phyloP scores from a whole-genome alignment of 1,140 invertebrate genomes.

The Caenorhabditis tropicalis region DNA sequence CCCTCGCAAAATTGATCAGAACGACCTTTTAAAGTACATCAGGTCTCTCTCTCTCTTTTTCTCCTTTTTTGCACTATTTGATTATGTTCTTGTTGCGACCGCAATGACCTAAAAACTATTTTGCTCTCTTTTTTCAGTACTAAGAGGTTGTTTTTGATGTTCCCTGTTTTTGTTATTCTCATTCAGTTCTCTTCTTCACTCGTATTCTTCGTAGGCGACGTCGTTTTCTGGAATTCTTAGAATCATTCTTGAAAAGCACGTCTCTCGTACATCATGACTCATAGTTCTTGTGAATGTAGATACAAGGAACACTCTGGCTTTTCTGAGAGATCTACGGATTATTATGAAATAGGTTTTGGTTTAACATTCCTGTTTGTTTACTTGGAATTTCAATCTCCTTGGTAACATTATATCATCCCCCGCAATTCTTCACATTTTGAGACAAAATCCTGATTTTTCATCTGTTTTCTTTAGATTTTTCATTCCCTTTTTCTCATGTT shows the following conservation, averaged over 20 bases:
- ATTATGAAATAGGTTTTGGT: not conserved
- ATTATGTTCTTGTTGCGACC: not conserved
- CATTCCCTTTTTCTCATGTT: not conserved
- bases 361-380: too few relatives aligned
- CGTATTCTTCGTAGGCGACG: not conserved
- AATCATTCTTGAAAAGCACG: not conserved
- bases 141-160: not conserved
- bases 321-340: not conserved
- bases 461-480: too few relatives aligned
- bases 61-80: not conserved
- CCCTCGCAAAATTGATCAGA: not conserved
- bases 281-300: not conserved
- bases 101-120: not conserved
- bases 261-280: not conserved
- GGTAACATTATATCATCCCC: not conserved
- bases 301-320: not conserved
- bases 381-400: not conserved
- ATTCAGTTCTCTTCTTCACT: not conserved
- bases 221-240: not conserved
- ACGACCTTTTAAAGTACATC: not conserved
- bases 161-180: constrained; percentile 24
- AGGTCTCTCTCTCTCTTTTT: not conserved
- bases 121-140: not conserved
- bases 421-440: too few relatives aligned
- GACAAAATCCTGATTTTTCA: too few relatives aligned